Evolutionary conservation across 2,888 invertebrate genomes (phyloP).

Genomic region (Caenorhabditis drosophilae): DNA sequence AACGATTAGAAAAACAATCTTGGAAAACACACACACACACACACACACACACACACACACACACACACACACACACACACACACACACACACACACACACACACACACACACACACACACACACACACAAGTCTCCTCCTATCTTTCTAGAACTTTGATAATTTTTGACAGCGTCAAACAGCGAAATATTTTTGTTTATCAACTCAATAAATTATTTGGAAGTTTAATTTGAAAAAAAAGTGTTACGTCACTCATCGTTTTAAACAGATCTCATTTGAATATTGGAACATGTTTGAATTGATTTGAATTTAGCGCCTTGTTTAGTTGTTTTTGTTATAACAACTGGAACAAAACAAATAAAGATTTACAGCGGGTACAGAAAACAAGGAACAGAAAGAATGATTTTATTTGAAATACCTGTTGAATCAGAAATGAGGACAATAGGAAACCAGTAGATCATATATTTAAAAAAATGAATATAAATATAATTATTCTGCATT

Average conservation of each 20-base stretch:
- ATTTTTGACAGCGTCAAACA: too few species aligned
- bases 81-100: too few species aligned
- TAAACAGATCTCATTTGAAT: conserved; percentile 27
- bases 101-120: too few species aligned
- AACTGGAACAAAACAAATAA: conserved; percentile 39
- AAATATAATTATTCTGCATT: too few species aligned
- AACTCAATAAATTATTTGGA: too few species aligned
- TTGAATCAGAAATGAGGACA: background rate
- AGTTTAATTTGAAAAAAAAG: background rate
- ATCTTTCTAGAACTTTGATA: too few species aligned
- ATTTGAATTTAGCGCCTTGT: conserved; percentile 25
- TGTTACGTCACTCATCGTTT: conserved; percentile 12
- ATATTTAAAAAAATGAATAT: background rate
- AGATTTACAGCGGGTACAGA: conserved; percentile 1
- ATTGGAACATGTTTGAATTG: conserved; percentile 1
- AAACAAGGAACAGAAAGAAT: background rate
- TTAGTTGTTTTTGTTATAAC: conserved; percentile 1
- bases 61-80: too few species aligned
- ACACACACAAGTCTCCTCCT: too few species aligned
- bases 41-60: too few species aligned
- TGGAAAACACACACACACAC: too few species aligned
- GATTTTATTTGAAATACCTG: background rate
- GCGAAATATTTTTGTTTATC: too few species aligned
- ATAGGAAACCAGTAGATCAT: background rate
- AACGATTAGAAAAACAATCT: too few species aligned